Conservation (phyloP, 2,113 vertebrate genomes). For the Neogale vison region DNA sequence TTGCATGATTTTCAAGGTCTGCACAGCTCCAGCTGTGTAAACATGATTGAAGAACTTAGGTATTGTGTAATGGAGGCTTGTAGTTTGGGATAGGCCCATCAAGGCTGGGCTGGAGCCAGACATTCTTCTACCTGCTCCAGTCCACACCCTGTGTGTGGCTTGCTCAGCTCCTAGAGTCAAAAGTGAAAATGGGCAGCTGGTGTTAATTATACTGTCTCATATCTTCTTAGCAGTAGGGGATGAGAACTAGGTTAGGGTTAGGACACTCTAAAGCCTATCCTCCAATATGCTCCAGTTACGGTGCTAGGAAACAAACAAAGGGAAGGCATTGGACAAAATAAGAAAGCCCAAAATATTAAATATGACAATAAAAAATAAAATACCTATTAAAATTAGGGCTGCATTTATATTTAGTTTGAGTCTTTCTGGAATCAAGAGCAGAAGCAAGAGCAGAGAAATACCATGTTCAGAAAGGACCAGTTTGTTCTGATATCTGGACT, state of each 20-base stretch:
- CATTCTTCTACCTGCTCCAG: conserved; percentile 65
- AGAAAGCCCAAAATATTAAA: conserved; percentile 15
- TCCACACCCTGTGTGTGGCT: conserved; percentile 57
- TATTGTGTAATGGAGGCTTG: conserved; percentile 58
- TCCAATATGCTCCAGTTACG: conserved; percentile 8
- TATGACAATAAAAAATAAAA: conserved; percentile 10
- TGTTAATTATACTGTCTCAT: conserved; percentile 58
- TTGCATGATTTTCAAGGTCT: conserved; percentile 59
- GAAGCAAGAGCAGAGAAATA: neutral
- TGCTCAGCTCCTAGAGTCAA: conserved; percentile 52
- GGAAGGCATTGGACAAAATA: conserved; percentile 45
- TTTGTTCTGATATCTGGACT: neutral
- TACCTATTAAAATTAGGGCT: neutral
- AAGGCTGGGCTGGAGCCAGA: conserved; percentile 47
- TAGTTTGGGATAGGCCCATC: conserved; percentile 58
- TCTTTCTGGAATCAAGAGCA: neutral
- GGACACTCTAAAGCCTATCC: conserved; percentile 33
- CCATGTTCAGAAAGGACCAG: neutral
- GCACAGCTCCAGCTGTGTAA: conserved; percentile 70
- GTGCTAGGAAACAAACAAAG: conserved; percentile 54
- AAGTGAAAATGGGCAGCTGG: conserved; percentile 61
- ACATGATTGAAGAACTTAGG: conserved; percentile 63
- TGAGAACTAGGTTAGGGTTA: conserved; percentile 47
- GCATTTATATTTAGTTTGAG: neutral
- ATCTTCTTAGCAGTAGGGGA: conserved; percentile 30